Conservation (phyloP, 1,140 invertebrate species). For the Orchestia grillus region DNA sequence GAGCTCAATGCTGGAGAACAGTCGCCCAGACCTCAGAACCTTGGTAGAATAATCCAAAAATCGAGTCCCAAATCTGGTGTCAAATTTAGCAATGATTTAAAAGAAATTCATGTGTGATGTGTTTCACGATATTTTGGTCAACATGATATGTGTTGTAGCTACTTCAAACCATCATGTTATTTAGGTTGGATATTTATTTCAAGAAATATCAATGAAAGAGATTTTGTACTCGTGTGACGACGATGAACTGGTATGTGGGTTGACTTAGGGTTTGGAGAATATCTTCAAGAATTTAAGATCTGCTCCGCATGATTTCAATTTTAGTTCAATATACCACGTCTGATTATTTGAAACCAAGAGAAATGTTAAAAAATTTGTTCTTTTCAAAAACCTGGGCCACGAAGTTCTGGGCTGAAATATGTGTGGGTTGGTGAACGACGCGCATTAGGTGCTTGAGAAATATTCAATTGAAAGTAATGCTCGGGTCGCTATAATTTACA, state of each 20-base stretch:
- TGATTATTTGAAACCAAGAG: not conserved
- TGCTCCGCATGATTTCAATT: not conserved
- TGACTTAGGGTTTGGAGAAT: not conserved
- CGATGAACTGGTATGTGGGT: not conserved
- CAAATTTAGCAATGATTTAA: slow-evolving; percentile 26
- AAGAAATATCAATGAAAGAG: not conserved
- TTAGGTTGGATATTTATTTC: not conserved
- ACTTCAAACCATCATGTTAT: not conserved
- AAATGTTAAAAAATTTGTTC: not conserved
- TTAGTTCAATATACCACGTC: not conserved
- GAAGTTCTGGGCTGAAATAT: not conserved
- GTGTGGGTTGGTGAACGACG: not conserved
- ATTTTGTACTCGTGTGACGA: not conserved
- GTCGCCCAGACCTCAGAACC: not conserved
- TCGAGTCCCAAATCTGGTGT: not conserved
- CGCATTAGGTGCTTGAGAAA: not conserved
- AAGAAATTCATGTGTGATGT: slow-evolving; percentile 41
- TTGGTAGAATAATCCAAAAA: not conserved
- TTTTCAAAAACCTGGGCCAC: not conserved
- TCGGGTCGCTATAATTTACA: not conserved
- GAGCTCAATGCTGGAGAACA: not conserved
- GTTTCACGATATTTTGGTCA: not conserved
- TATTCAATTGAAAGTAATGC: not conserved
- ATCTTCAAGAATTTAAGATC: not conserved
- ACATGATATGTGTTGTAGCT: not conserved